phyloP scores from a whole-genome alignment of 1,140 invertebrate genomes.

The Hycleus phaleratus region DNA sequence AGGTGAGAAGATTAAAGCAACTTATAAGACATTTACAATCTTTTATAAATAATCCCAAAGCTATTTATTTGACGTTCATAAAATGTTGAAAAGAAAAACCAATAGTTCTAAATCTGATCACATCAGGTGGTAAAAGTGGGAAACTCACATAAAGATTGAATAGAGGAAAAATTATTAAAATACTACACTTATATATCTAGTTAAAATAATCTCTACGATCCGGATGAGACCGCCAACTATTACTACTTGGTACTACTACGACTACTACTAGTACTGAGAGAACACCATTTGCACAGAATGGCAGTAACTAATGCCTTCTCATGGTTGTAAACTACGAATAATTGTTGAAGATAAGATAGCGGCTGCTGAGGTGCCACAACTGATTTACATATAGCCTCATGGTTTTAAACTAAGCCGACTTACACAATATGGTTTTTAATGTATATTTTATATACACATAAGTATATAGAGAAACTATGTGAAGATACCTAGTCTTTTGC shows the following conservation, averaged over 20 bases:
- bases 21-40: slow-evolving; percentile 17
- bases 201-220: slow-evolving; percentile 29
- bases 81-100: slow-evolving; percentile 19
- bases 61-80: slow-evolving; percentile 21
- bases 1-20: slow-evolving; percentile 5
- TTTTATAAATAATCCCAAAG: slow-evolving; percentile 15
- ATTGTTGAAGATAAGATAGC: slow-evolving; percentile 35
- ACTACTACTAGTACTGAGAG: background rate
- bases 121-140: slow-evolving; percentile 29
- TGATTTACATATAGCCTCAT: slow-evolving; percentile 27
- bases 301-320: slow-evolving; percentile 29
- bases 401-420: slow-evolving; percentile 17
- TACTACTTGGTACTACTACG: background rate
- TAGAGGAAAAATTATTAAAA: slow-evolving; percentile 6
- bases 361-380: slow-evolving; percentile 27
- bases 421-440: slow-evolving; percentile 12
- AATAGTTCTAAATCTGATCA: slow-evolving; percentile 33
- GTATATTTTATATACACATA: background rate
- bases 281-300: slow-evolving; percentile 33
- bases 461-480: no score
- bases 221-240: slow-evolving; percentile 25
- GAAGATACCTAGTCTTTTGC: no score
- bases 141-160: slow-evolving; percentile 1
- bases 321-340: slow-evolving; percentile 32
- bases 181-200: slow-evolving; percentile 20